Conservation (phyloP, 2,113 vertebrate species). For the Stigmatopora nigra region DNA sequence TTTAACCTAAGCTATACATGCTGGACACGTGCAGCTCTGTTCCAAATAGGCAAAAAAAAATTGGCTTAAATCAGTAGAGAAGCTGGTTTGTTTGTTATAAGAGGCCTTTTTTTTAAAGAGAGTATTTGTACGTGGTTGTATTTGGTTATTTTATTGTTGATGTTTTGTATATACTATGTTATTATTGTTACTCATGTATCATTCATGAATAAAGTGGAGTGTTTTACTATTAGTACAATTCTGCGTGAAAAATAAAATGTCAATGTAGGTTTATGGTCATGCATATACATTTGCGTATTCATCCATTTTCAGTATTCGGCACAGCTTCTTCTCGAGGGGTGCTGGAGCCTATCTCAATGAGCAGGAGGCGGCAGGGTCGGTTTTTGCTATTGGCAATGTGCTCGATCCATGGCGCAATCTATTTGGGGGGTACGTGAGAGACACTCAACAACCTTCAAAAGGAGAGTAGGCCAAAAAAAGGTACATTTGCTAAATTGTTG, state of each 20-base stretch:
- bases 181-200: conserved; percentile 46
- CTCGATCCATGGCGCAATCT: too few species aligned
- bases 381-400: too few species aligned
- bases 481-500: too few species aligned
- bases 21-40: conserved; percentile 39
- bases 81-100: conserved; percentile 19
- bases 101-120: conserved; percentile 21
- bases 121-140: conserved; percentile 37
- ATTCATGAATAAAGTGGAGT: conserved; percentile 60
- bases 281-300: too few species aligned
- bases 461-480: too few species aligned
- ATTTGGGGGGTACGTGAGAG: too few species aligned
- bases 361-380: too few species aligned
- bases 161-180: conserved; percentile 63
- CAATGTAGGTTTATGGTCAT: background rate
- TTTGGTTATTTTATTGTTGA: conserved; percentile 51
- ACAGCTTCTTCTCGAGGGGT: too few species aligned
- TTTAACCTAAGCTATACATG: conserved; percentile 43
- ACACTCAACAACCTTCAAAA: too few species aligned
- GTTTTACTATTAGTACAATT: conserved; percentile 37
- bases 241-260: background rate
- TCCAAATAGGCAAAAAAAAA: conserved; percentile 44
- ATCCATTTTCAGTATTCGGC: too few species aligned
- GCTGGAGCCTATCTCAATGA: too few species aligned
- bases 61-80: conserved; percentile 20